Base-by-base conservation (phyloP, 1,140 invertebrate genomes). In the Pseudomyrmex sp. region DNA sequence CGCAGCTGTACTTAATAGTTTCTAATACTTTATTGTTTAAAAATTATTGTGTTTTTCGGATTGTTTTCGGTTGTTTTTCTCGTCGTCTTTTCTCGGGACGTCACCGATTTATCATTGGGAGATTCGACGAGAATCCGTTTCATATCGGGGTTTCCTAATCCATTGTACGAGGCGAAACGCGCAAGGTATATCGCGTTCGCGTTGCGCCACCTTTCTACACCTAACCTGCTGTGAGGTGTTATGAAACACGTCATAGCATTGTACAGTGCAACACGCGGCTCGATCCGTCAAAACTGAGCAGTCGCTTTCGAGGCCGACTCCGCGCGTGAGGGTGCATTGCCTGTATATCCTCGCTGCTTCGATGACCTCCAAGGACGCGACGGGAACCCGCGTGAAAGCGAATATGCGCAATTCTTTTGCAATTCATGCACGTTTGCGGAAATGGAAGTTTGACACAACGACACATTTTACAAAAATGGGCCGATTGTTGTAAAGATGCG, bases 321-420 rank as follows among this genome's bases (percentile, higher is more conserved):
- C 61, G n/a, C 88, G 87, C 61, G n/a, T 86, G 87, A 86, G 76
- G 83, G 69, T 83, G 75, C 76, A 87, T 73, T 68, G 70, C 69
- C 35, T 35, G 35, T 35, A 35, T 35, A 84, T 88, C 85, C 80
- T 90, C 90, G 86, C 88, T 88, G 87, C 88, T 88, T 76, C 65
- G 26, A 70, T 77, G 85, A 90, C 70, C 80, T 63, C 26, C 80
- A 75, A 82, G 70, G 69, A 82, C 69, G 80, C 59, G 69, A 84
- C 65, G 88, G 69, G 76, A 68, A 2, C 35, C 9, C 9, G 18
- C 50, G 50, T 69, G 75, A 80, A 80, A 80, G 56, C n/a, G 20
- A 44, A 10, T 56, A 61, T 44, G 15, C 56, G 66, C 54, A 26
- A 61, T 35, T 26, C 5, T 56, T 69, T 12, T 46, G 65, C 18